Evolutionary conservation across 2,888 invertebrate genomes (phyloP).

Genomic region (Fissipunctia ypsillon): DNA sequence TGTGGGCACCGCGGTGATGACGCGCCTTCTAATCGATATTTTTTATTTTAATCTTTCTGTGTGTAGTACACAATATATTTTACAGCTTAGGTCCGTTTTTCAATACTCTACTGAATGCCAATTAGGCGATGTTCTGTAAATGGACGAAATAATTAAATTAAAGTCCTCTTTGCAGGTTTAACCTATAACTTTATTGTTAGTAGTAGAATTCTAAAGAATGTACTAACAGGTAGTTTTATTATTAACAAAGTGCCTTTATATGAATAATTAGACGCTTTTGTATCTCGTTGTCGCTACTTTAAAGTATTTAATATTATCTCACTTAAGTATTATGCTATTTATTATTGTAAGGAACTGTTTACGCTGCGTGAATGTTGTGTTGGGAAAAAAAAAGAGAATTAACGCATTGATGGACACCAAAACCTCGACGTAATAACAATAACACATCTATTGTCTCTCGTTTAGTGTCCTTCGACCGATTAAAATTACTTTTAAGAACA

Average conservation of each 20-base stretch:
- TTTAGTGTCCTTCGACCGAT: not conserved
- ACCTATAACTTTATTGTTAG: constrained; percentile 49
- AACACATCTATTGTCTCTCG: too few species aligned
- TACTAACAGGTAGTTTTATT: constrained; percentile 40
- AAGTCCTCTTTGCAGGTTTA: constrained; percentile 35
- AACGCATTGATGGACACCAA: not conserved
- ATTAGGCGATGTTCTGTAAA: not conserved
- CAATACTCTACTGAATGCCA: not conserved
- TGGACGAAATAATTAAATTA: not conserved
- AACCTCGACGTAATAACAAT: not conserved
- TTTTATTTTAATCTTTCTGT: not conserved
- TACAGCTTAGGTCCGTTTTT: not conserved
- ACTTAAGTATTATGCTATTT: constrained; percentile 51
- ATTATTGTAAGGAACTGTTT: constrained; percentile 21
- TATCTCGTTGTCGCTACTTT: constrained; percentile 48
- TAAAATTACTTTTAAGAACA: not conserved
- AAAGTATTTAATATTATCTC: constrained; percentile 48
- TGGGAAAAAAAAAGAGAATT: not conserved
- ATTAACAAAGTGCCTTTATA: constrained; percentile 63
- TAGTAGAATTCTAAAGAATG: constrained; percentile 36
- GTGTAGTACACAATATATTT: not conserved
- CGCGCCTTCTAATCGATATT: not conserved
- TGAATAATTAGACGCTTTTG: constrained; percentile 63
- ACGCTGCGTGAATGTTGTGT: constrained; percentile 6
- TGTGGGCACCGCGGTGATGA: not conserved